phyloP scores from a whole-genome alignment of 2,113 vertebrate species.

The Antennarius striatus region DNA sequence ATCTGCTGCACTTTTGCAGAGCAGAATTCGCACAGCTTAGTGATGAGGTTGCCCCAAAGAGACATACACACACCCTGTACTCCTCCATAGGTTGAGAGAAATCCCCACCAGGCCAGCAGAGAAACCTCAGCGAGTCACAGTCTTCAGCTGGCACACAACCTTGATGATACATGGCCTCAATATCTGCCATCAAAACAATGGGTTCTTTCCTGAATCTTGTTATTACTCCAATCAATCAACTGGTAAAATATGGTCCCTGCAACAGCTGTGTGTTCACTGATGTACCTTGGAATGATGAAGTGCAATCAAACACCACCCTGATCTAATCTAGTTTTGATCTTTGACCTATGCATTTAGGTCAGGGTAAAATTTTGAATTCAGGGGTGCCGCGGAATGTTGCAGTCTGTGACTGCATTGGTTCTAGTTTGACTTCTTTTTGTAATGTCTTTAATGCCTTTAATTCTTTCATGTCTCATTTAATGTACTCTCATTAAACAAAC shows the following conservation, averaged over 20 bases:
- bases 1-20: not conserved
- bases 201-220: slow-evolving; percentile 24
- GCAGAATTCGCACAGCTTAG: not conserved
- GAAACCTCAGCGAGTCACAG: slow-evolving; percentile 16
- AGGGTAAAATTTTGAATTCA: no score
- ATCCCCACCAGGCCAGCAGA: slow-evolving; percentile 24
- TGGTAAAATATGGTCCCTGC: slow-evolving; percentile 16
- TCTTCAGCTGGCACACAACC: slow-evolving; percentile 13
- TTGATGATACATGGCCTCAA: slow-evolving; percentile 2
- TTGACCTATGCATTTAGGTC: no score
- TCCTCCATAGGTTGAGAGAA: not conserved
- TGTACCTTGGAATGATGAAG: slow-evolving; percentile 2
- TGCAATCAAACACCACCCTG: slow-evolving; percentile 18
- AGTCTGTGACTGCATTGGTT: no score
- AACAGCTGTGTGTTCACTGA: slow-evolving; percentile 24
- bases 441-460: no score
- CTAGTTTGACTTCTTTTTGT: no score
- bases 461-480: no score
- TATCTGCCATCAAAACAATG: slow-evolving; percentile 20
- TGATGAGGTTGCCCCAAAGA: not conserved
- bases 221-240: slow-evolving; percentile 1
- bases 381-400: no score
- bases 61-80: not conserved
- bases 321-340: no score
- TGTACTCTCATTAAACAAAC: no score